Conservation (phyloP, 92 coral and sea anemone species). For the Scolanthus callimorphus region DNA sequence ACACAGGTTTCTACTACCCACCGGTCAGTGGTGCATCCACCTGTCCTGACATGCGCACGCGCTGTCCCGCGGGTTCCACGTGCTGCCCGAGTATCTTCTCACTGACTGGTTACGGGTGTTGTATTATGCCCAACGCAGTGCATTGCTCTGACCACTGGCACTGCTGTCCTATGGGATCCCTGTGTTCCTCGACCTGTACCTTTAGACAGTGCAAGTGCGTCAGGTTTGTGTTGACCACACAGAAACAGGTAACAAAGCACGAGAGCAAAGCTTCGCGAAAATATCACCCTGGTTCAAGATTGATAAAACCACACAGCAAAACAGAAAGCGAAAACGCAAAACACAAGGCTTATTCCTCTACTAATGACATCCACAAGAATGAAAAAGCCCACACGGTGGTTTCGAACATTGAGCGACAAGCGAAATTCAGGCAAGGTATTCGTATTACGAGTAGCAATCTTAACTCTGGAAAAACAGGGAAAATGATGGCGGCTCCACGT, state of each 20-base stretch:
- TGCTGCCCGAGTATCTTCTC: conserved; percentile 75
- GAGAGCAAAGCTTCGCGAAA: conserved; percentile 11
- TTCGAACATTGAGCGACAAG: no score
- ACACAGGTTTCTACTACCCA: neutral
- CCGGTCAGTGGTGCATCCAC: neutral
- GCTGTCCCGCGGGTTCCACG: conserved; percentile 75
- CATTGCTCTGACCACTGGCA: conserved; percentile 80
- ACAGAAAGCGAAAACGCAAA: no score
- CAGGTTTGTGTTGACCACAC: neutral
- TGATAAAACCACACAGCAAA: neutral
- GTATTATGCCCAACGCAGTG: conserved; percentile 64
- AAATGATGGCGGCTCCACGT: no score
- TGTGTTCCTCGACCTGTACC: conserved; percentile 60
- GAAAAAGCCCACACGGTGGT: no score
- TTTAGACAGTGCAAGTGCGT: conserved; percentile 62
- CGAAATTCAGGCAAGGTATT: no score
- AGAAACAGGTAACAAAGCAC: conserved; percentile 2
- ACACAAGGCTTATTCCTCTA: no score
- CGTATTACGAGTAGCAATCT: no score
- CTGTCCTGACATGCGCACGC: conserved; percentile 71
- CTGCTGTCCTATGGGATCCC: conserved; percentile 72
- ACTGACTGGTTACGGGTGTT: conserved; percentile 83
- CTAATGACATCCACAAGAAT: no score
- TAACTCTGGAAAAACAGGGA: no score
- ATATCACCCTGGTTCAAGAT: neutral